Evolutionary conservation across 2,797 vertebrate genomes (phyloP), one percentile per base, ranked within the genome.

Genomic region (Enoplosus armatus): DNA sequence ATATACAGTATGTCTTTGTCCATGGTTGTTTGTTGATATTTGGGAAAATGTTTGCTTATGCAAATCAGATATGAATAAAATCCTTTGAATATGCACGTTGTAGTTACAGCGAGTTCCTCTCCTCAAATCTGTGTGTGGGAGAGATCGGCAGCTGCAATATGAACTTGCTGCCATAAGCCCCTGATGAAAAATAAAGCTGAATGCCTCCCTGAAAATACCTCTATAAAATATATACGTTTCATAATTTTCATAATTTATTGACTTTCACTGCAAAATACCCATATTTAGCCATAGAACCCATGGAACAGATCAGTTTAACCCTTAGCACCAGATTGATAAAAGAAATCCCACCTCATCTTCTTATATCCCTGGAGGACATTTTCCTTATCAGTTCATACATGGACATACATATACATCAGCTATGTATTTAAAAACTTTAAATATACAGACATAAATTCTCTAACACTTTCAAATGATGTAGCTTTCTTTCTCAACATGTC

Each of bases 61-160:
- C 77, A 87, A 82, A 89, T 91, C 63, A 84, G 68, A 82, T 69
- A 16, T 80, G 74, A 83, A 85, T 85, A 79, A 81, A 89, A 81
- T 22, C 37, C 72, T 77, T 86, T 88, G 65, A 89, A 82, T 76
- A 48, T 68, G 81, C 12, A 33, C 64, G 73, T 72, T 79, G 82
- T 53, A 75, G 80, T 65, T 73, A 63, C 80, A 84, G 67, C 27
- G 39, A 79, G 59, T 63, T 72, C 60, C 64, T 73, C 41, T 77
- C 37, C 56, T 84, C 55, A 61, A 48, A 85, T 87, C 81, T 74
- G 83, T 89, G 88, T 86, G 90, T 85, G 85, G 88, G 89, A 89
- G 86, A 87, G 72, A 33, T 74, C 73, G 33, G 73, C 86, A 86
- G 83, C 82, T 82, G 76, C 77, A 72, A 72, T 3, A 0, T 6